phyloP scores from a whole-genome alignment of 1,140 invertebrate genomes.

The Calycopis cecrops region DNA sequence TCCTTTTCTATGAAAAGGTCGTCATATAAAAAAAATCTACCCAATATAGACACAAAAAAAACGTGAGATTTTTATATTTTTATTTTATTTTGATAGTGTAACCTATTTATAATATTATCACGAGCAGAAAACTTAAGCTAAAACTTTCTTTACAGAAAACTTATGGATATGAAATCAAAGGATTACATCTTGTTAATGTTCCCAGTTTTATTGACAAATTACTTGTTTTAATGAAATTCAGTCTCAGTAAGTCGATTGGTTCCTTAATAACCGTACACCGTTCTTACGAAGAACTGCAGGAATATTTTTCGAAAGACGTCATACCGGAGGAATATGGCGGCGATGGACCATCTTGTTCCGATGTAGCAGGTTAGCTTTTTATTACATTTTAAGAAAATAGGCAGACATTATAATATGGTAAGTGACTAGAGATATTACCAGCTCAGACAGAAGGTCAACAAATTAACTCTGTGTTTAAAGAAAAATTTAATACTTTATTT shows the following conservation, averaged over 20 bases:
- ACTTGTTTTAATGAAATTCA: constrained; percentile 66
- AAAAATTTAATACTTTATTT: too few relatives aligned
- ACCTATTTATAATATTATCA: too few relatives aligned
- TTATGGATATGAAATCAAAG: background rate
- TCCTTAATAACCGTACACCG: constrained; percentile 65
- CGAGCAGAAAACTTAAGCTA: background rate
- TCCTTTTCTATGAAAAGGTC: too few relatives aligned
- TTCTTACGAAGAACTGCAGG: constrained; percentile 67
- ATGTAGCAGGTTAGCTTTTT: constrained; percentile 42
- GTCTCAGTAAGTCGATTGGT: constrained; percentile 70
- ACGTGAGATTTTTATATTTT: too few relatives aligned
- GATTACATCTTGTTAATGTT: constrained; percentile 2
- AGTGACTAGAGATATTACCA: too few relatives aligned
- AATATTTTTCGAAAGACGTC: constrained; percentile 70
- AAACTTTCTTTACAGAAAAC: background rate
- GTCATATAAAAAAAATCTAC: too few relatives aligned
- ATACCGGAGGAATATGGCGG: constrained; percentile 75
- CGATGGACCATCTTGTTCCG: constrained; percentile 40
- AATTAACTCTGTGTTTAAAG: too few relatives aligned
- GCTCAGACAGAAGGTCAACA: too few relatives aligned
- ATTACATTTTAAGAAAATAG: too few relatives aligned
- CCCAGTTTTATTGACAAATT: constrained; percentile 71
- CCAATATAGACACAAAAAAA: too few relatives aligned
- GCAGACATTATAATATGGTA: too few relatives aligned
- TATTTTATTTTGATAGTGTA: too few relatives aligned